Conservation (phyloP, 2,113 vertebrate species). For the Mus spicilegus region DNA sequence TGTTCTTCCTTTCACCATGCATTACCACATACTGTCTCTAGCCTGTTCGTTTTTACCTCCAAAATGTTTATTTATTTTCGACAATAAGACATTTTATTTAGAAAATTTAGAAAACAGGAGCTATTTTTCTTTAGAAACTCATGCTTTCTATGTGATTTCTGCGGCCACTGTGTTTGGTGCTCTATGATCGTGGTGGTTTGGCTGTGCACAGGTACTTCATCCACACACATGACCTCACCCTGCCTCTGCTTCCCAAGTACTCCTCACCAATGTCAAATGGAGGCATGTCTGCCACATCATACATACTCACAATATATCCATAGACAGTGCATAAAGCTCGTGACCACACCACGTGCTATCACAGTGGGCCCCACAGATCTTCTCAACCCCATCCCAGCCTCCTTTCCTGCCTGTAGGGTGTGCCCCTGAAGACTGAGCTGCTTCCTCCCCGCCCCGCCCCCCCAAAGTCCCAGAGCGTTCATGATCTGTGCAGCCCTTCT, state of each 20-base stretch:
- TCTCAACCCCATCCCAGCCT: not conserved
- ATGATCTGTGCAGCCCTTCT: not conserved
- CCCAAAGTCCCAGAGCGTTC: not conserved
- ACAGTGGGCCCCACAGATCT: not conserved
- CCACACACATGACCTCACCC: not conserved
- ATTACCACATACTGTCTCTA: not conserved
- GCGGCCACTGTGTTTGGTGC: not conserved
- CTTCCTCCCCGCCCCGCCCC: no score
- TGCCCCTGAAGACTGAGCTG: not conserved
- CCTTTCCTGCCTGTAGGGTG: fast-evolving
- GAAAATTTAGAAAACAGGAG: not conserved
- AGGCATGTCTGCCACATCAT: not conserved
- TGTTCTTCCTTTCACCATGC: not conserved
- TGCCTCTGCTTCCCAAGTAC: not conserved
- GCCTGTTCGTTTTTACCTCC: not conserved
- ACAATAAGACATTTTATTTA: not conserved
- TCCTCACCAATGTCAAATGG: not conserved
- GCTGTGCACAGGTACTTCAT: not conserved
- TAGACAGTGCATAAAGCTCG: not conserved
- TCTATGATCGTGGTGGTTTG: not conserved
- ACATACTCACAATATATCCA: not conserved
- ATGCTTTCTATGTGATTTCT: not conserved
- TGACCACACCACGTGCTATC: fast-evolving
- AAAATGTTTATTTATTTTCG: not conserved
- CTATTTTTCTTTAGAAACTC: not conserved